These are phyloP conservation scores for Salmo trutta DNA, from an alignment of 2,797 vertebrate genomes.

Conservation along the genomic window DNA sequence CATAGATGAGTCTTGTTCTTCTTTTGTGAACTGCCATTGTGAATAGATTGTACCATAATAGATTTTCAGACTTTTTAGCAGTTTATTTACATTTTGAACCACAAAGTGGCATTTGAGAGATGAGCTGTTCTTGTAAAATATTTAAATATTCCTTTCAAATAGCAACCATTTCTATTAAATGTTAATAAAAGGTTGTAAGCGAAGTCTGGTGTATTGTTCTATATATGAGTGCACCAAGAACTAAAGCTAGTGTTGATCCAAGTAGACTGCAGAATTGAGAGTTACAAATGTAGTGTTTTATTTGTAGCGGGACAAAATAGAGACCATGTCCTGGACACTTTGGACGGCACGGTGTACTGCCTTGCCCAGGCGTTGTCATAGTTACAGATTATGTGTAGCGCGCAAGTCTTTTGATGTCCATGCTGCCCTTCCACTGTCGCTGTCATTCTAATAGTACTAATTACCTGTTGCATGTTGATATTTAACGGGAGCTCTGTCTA, in stretches of 20 bases:
- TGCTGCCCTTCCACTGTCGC: background rate
- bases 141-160: background rate
- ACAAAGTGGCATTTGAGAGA: constrained; percentile 54
- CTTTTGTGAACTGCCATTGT: background rate
- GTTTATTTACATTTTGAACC: constrained; percentile 29
- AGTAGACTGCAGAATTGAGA: background rate
- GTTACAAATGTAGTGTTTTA: background rate
- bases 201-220: background rate
- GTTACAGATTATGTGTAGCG: background rate
- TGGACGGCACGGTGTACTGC: background rate
- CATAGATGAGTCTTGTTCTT: background rate
- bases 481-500: background rate
- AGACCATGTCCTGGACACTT: background rate
- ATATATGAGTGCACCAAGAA: background rate
- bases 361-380: background rate
- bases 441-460: too few relatives aligned
- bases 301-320: background rate
- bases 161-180: background rate
- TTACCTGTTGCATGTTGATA: background rate
- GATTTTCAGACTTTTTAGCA: background rate
- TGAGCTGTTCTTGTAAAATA: background rate
- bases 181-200: background rate
- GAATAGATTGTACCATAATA: background rate
- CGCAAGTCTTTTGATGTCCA: background rate
- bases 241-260: too few relatives aligned